phyloP scores from a whole-genome alignment of 2,888 invertebrate species.

The Pandemis corylana region DNA sequence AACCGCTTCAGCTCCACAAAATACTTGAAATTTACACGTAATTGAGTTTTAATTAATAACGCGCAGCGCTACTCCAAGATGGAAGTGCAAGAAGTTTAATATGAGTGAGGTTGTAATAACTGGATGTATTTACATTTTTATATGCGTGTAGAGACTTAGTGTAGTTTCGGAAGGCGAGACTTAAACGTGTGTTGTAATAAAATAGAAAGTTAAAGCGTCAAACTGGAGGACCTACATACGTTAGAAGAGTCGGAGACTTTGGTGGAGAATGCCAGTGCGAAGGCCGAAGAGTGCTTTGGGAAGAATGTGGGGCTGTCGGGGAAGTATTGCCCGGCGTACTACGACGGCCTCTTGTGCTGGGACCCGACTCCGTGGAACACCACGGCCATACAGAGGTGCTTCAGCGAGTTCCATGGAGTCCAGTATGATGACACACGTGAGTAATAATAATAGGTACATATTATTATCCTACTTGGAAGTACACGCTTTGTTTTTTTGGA shows the following conservation, averaged over 20 bases:
- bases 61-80: constrained; percentile 50
- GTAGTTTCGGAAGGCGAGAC: constrained; percentile 2
- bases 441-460: constrained; percentile 64
- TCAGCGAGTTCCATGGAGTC: constrained; percentile 91
- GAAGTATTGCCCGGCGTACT: constrained; percentile 87
- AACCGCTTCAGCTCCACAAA: constrained; percentile 59
- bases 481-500: not conserved
- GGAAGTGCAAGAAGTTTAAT: constrained; percentile 46
- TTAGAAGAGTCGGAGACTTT: constrained; percentile 69
- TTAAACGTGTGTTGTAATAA: not conserved
- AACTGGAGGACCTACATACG: constrained; percentile 81
- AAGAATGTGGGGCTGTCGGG: constrained; percentile 62
- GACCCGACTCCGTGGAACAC: constrained; percentile 90
- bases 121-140: constrained; percentile 16
- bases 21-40: constrained; percentile 56
- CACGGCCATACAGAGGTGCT: constrained; percentile 90
- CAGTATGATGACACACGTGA: constrained; percentile 93
- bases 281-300: constrained; percentile 67
- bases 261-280: constrained; percentile 70
- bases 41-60: constrained; percentile 11
- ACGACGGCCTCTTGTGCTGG: constrained; percentile 94
- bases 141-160: constrained; percentile 9
- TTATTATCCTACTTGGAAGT: constrained; percentile 13
- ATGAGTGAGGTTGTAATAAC: constrained; percentile 17
- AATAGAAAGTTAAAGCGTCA: constrained; percentile 52